phyloP scores from a whole-genome alignment of 64 coral and sea anemone genomes.

The Astreopora myriophthalma region DNA sequence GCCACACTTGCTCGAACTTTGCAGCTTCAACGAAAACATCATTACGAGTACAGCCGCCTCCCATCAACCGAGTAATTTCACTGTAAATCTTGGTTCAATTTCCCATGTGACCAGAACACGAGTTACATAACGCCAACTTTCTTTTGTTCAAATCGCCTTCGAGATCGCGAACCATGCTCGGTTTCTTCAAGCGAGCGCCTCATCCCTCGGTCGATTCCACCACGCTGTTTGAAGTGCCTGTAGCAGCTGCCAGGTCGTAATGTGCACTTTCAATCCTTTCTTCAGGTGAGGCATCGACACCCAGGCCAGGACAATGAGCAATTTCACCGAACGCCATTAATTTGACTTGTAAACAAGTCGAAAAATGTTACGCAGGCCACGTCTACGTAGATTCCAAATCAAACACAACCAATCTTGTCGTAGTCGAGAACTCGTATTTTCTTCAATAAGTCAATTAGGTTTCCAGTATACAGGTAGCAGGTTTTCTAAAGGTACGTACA shows the following conservation, averaged over 20 bases:
- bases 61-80: conserved; percentile 3
- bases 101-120: background rate
- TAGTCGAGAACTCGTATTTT: too few relatives aligned
- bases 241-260: background rate
- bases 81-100: background rate
- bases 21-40: too few relatives aligned
- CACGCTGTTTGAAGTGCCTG: background rate
- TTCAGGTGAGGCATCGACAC: background rate
- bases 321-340: background rate
- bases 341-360: background rate
- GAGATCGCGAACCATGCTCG: background rate
- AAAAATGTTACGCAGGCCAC: background rate
- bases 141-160: background rate
- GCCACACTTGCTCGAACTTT: background rate
- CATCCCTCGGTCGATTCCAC: background rate
- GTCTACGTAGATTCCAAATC: too few relatives aligned
- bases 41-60: too few relatives aligned
- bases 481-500: too few relatives aligned
- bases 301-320: background rate
- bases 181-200: background rate
- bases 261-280: background rate
- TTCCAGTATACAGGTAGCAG: too few relatives aligned
- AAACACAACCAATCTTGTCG: too few relatives aligned
- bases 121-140: background rate
- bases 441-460: too few relatives aligned